These are phyloP conservation scores for Poeciliopsis paucimaculata DNA, from an alignment of 2,797 vertebrate genomes.

Conservation along the genomic window DNA sequence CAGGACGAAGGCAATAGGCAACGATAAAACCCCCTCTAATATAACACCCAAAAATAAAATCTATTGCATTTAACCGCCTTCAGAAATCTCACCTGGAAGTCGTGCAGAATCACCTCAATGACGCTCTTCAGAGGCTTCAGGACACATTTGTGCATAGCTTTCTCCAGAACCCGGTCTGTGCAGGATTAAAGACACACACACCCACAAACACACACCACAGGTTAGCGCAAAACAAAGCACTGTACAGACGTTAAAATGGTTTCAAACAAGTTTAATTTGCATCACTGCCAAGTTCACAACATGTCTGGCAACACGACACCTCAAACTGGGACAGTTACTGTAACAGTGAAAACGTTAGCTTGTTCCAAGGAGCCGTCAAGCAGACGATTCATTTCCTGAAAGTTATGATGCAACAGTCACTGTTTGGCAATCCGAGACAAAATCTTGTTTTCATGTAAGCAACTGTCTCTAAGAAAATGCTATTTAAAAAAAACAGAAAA, in stretches of 20 bases:
- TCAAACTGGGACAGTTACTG: background rate
- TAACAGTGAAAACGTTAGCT: background rate
- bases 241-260: accelerated
- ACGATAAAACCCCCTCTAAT: background rate
- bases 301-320: background rate
- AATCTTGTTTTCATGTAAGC: background rate
- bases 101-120: constrained; percentile 87
- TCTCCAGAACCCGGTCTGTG: constrained; percentile 94
- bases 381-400: background rate
- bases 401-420: background rate
- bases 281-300: background rate
- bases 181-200: constrained; percentile 20
- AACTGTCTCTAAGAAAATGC: background rate
- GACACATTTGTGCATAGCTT: constrained; percentile 98
- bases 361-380: background rate
- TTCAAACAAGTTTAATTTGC: background rate
- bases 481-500: background rate
- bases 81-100: constrained; percentile 85
- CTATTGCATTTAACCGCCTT: background rate
- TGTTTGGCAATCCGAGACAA: background rate
- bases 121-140: constrained; percentile 92
- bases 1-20: constrained; percentile 30
- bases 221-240: background rate
- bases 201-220: background rate
- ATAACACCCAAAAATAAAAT: background rate